Conservation (phyloP, 2,888 invertebrate species). For the Chloromyia formosa region DNA sequence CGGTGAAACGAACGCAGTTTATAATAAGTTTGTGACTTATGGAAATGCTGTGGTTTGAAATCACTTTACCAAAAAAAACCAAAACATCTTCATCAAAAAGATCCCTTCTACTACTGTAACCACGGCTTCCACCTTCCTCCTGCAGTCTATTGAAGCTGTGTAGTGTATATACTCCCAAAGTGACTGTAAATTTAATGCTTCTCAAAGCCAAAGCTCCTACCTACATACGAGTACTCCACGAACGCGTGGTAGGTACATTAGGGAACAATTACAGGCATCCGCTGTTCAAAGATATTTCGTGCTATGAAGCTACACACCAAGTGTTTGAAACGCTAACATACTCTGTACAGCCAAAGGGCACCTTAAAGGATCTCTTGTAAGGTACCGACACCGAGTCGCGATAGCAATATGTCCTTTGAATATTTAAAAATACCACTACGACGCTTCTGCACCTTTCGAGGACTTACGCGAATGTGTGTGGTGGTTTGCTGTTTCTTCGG, state of each 20-base stretch:
- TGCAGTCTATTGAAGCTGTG: no score
- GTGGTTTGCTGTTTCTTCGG: not conserved
- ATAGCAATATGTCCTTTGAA: not conserved
- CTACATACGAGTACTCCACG: no score
- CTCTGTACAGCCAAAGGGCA: not conserved
- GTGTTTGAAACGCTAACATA: conserved; percentile 9
- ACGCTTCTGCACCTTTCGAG: not conserved
- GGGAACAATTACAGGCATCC: conserved; percentile 30
- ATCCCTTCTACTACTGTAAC: no score
- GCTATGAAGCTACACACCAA: conserved; percentile 14
- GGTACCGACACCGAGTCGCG: not conserved
- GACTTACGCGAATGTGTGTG: not conserved
- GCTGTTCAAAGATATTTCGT: conserved; percentile 17
- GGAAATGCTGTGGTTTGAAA: no score
- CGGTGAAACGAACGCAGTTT: no score
- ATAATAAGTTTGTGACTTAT: no score
- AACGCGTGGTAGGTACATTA: conserved; percentile 17
- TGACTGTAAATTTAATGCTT: conserved; percentile 24
- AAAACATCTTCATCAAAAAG: no score
- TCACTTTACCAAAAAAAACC: no score
- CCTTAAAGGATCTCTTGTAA: conserved; percentile 16
- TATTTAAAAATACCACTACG: not conserved
- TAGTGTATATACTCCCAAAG: conserved; percentile 1
- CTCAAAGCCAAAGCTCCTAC: conserved; percentile 8
- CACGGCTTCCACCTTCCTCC: no score